Base-by-base conservation (phyloP, 1,140 invertebrate genomes). In the Aphelenchoides besseyi region DNA sequence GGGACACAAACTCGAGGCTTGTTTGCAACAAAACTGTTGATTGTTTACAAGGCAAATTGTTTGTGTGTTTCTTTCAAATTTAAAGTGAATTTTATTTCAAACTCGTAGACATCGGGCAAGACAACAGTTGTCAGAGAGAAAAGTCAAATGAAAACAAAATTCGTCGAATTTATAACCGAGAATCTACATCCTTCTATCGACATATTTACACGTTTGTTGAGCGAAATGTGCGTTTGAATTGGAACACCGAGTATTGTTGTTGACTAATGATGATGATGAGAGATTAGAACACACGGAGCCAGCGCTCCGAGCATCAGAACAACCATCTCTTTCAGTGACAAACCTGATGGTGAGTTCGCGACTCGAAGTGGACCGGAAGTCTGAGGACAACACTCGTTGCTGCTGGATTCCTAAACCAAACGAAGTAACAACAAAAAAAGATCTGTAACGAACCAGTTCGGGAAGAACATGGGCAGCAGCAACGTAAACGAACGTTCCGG, bases 401-500 rank as follows among this genome's bases (percentile, higher is more conserved):
- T 16, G 70, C 23, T 16, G 36, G 28, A n/a, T 55, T 53, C 3
- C 69, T 53, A 16, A 53, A 71, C 37, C n/a, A 30, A 35, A 8
- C 28, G 55, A 62, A 16, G 70, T 85, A 71, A 90, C 91, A 30
- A 33, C 12, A 54, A 29, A 36, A 35, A 33, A 5, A 78, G 33
- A 48, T 36, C 57, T 68, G 59, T 61, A 29, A 64, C 82, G 84
- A 9, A 86, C 83, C 3, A 98, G 86, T 86, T 98, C 95, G 0
- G 96, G 95, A 53, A 99, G 85, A 1, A 98, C 94, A 86, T 98
- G 96, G 1, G 98, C 95, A 1, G 96, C 97, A 0, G 96, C 93
- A 3, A 99, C 96, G 84, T 98, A 99, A 3, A 99, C 87, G 86
- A 99, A 98, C 54, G 96, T 98, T 1, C 96, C 96, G 0, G 94